A percentile compares a stretch with the other conserved stretches of the same genome.
Conservation (phyloP, 2,888 invertebrate species). For the Isoperla grammatica region DNA sequence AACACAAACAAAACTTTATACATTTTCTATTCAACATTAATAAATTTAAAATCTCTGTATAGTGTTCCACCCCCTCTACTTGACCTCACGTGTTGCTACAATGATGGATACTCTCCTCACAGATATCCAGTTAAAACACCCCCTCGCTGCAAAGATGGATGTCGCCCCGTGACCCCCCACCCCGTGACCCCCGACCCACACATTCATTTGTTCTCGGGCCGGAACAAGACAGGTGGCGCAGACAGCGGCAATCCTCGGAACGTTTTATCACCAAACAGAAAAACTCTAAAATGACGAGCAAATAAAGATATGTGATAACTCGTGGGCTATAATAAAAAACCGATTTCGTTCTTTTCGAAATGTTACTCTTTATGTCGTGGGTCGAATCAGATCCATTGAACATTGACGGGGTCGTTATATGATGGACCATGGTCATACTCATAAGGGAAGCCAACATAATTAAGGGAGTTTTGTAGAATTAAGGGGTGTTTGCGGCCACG, state of each 20-base stretch:
- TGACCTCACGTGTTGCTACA: background rate
- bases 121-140: background rate
- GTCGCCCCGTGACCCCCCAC: background rate
- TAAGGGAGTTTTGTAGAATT: too few species aligned
- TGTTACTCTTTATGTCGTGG: too few species aligned
- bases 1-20: too few species aligned
- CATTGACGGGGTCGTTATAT: too few species aligned
- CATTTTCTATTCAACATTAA: too few species aligned
- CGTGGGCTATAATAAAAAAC: background rate
- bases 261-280: background rate
- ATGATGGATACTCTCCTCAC: background rate
- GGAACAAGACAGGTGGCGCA: background rate
- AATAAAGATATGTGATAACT: background rate
- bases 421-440: too few species aligned
- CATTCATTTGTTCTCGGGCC: background rate
- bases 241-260: background rate
- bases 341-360: background rate
- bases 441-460: too few species aligned
- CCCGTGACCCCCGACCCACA: background rate
- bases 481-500: too few species aligned
- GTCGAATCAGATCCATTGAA: too few species aligned
- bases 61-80: too few species aligned
- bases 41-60: too few species aligned
- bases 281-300: background rate
- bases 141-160: background rate